These are phyloP conservation scores for Chloroclysta siterata DNA, from an alignment of 2,888 invertebrate genomes.

Conservation along the genomic window DNA sequence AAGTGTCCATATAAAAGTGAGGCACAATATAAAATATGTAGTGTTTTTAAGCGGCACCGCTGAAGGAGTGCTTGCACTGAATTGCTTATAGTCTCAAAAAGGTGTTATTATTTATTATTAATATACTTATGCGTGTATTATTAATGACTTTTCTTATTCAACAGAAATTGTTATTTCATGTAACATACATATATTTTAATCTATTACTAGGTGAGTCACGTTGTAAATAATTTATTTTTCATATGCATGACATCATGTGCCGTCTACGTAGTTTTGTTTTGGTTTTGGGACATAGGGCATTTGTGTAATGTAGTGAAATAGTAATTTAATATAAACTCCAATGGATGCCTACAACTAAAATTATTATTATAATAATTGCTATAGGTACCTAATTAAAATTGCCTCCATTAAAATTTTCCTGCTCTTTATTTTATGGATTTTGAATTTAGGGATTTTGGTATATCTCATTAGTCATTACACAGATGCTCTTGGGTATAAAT, in stretches of 20 bases:
- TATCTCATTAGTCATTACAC: conserved; percentile 1
- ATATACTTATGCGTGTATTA: conserved; percentile 15
- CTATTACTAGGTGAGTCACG: conserved; percentile 22
- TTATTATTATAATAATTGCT: neutral
- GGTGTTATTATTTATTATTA: conserved; percentile 15
- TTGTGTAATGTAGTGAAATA: conserved; percentile 1
- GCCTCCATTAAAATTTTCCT: neutral
- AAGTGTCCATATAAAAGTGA: conserved; percentile 6
- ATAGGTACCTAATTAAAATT: neutral
- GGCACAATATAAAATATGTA: conserved; percentile 21
- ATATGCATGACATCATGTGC: conserved; percentile 19
- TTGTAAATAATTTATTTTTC: conserved; percentile 19
- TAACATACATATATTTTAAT: neutral
- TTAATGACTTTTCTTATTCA: conserved; percentile 21
- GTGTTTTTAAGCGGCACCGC: conserved; percentile 8
- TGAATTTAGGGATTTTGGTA: conserved; percentile 6
- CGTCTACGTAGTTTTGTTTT: conserved; percentile 15
- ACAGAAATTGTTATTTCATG: conserved; percentile 16
- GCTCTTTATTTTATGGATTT: neutral
- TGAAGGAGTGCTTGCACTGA: conserved; percentile 17
- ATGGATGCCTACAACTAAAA: neutral
- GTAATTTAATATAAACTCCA: neutral
- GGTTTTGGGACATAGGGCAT: conserved; percentile 23
- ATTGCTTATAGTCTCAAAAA: conserved; percentile 19
- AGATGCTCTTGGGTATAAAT: neutral